A percentile compares a stretch with the other conserved stretches of the same genome.
Conservation (phyloP, 2,797 vertebrate species). For the Pangasius krempfi region DNA sequence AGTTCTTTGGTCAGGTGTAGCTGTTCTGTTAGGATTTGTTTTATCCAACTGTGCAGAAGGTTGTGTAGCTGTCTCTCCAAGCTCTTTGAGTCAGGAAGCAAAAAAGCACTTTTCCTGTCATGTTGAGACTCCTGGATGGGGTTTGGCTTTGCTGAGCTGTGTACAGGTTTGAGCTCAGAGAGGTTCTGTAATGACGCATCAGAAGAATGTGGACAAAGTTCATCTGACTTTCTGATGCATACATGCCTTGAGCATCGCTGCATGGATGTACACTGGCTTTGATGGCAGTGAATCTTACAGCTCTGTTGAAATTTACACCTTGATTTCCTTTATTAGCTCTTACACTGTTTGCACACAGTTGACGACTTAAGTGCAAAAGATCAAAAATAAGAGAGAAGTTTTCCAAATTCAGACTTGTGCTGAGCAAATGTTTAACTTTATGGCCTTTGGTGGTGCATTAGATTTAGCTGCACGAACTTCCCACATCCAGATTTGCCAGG, state of each 20-base stretch:
- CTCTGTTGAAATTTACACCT: background rate
- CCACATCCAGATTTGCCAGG: background rate
- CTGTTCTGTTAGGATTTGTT: conserved; percentile 81
- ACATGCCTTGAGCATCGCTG: conserved; percentile 35
- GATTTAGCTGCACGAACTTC: background rate
- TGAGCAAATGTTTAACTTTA: background rate
- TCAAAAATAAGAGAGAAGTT: background rate
- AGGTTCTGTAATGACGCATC: conserved; percentile 42
- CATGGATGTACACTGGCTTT: conserved; percentile 20
- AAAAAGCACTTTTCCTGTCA: conserved; percentile 77
- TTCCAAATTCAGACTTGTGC: background rate
- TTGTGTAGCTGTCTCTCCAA: conserved; percentile 79
- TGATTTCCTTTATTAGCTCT: conserved; percentile 6
- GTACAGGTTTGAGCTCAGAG: conserved; percentile 57
- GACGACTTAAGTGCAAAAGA: background rate
- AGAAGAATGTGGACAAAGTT: conserved; percentile 37
- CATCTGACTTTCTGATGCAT: conserved; percentile 40
- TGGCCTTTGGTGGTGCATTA: background rate
- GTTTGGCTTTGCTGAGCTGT: conserved; percentile 74
- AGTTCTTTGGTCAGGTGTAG: conserved; percentile 76
- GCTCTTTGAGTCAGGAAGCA: conserved; percentile 75
- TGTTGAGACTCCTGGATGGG: conserved; percentile 77
- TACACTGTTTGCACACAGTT: background rate
- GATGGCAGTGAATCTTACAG: conserved; percentile 20
- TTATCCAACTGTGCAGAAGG: conserved; percentile 80